Conservation (phyloP, 2,113 vertebrate species). For the Corvus moneduloides region DNA sequence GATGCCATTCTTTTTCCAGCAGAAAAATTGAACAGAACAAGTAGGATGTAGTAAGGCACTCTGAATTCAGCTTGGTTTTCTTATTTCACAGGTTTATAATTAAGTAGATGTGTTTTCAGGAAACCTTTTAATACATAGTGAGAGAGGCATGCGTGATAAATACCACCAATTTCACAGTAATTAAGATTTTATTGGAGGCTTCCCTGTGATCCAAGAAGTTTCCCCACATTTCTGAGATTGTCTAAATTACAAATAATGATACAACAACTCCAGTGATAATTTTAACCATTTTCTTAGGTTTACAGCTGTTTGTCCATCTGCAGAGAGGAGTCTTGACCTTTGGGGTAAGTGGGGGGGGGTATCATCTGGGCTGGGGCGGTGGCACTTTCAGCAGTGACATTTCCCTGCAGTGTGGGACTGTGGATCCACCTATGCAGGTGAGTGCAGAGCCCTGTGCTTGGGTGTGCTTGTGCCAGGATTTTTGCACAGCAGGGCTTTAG, state of each 20-base stretch:
- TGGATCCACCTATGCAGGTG: neutral
- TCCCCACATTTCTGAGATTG: neutral
- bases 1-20: fast-evolving
- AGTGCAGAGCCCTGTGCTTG: neutral
- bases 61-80: neutral
- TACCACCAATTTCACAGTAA: neutral
- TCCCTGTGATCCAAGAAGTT: neutral
- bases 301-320: neutral
- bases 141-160: neutral
- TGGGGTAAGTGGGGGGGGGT: neutral
- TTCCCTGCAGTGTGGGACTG: neutral
- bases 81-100: neutral
- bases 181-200: neutral
- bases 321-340: neutral
- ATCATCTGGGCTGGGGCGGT: neutral
- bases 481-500: neutral
- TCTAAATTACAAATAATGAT: neutral
- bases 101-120: neutral
- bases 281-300: neutral
- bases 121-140: neutral
- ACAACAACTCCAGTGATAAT: no score
- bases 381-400: neutral
- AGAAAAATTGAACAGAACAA: neutral
- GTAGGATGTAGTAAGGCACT: neutral
- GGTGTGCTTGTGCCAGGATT: neutral